Evolutionary conservation across 92 coral and sea anemone genomes (phyloP), one percentile per base, ranked within the genome.

Genomic region (Scolanthus callimorphus): DNA sequence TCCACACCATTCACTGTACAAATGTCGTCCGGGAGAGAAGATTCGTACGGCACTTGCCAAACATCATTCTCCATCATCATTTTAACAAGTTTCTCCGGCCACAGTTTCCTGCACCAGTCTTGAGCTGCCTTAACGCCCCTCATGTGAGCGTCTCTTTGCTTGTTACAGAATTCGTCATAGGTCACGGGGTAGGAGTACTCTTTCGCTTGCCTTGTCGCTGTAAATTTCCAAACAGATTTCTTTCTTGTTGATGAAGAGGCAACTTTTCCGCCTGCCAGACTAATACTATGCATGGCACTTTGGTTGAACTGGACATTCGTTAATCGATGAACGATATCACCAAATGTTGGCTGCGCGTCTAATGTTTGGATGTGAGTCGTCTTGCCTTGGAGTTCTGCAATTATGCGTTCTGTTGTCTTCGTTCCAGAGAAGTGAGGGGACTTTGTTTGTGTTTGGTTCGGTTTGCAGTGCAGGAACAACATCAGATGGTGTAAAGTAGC

Each of bases 301-400:
- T 56, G 75, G 45, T 68, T 57, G 34, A 24, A 57, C 55, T 27
- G 55, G 8, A 60, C 25, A 17, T 51, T 57, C 11, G 26, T 60
- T 15, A 49, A 49, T 0, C 43, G 20, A 21, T 38, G 0, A 8
- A 71, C 3, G 19, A 71, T 39, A 12, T 60, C 61, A 24, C 47
- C 49, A 53, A 17, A 71, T 38, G 78, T 71, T 0, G 78, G 78
- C 19, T 62, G 54, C 8, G 61, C 38, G 19, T 71, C 61, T 11
- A 71, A 19, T 25, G 61, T 49, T 20, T 71, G 78, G 20, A 71
- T 29, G 2, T 59, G 31, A 17, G 4, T 71, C 0, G 63, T 60
- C 34, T 71, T 71, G 3, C 70, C 57, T 45, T 71, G 78, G 0
- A 71, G 17, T 37, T 69, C 65, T 0, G 57, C 52, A 2, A 71